phyloP scores from a whole-genome alignment of 2,113 vertebrate genomes.

The Herpailurus yagouaroundi region DNA sequence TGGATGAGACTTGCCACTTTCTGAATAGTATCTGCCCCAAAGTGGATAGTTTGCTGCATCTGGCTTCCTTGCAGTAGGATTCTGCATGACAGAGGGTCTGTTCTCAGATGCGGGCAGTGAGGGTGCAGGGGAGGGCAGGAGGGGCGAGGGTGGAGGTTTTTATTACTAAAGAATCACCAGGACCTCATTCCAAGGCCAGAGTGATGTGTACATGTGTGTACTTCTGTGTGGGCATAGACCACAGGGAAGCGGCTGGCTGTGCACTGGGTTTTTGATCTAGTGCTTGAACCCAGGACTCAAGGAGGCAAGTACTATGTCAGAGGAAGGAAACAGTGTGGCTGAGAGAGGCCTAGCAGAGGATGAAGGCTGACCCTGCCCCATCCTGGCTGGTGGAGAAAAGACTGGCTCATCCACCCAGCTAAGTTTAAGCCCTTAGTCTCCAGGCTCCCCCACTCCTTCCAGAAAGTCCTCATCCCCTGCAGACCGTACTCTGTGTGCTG shows the following conservation, averaged over 20 bases:
- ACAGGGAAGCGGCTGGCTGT: neutral
- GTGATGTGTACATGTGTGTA: no score
- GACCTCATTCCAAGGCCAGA: neutral
- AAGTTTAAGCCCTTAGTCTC: neutral
- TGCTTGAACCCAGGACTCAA: neutral
- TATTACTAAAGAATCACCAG: neutral
- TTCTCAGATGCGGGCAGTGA: neutral
- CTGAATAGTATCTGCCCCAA: neutral
- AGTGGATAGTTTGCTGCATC: neutral
- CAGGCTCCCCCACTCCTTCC: neutral
- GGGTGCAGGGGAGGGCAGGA: fast-evolving
- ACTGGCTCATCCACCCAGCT: neutral
- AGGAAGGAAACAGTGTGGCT: neutral
- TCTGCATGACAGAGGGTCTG: neutral
- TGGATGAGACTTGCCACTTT: neutral
- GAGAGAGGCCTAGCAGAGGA: no score
- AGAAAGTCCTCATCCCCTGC: neutral
- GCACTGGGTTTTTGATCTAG: neutral
- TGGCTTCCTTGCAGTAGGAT: neutral
- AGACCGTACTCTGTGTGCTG: neutral
- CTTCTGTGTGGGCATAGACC: neutral
- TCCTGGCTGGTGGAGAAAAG: neutral
- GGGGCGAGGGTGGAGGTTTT: fast-evolving
- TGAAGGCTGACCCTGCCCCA: no score
- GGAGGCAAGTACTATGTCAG: neutral